Evolutionary conservation across 2,797 vertebrate genomes (phyloP), one percentile per base, ranked within the genome.

Genomic region (Sebastolobus altivelis): DNA sequence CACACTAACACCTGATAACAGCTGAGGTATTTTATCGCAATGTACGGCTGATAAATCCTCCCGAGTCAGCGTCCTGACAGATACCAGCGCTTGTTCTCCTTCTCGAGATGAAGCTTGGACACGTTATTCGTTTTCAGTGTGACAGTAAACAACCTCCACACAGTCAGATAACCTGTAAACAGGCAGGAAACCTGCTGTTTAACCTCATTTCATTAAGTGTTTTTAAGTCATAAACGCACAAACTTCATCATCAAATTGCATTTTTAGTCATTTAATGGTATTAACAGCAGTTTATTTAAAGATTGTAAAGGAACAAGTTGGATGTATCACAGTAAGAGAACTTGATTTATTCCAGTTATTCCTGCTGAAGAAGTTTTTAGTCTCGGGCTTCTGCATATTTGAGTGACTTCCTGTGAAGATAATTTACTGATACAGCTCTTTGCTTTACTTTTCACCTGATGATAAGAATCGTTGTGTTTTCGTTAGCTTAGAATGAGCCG

Each of bases 81-180:
- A 65, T 49, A 37, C 25, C 43, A 70, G 70, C 8, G 4, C 3
- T 27, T 9, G n/a, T 22, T 62, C 22, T 38, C 35, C 14, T 5
- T 10, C 11, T 49, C 18, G 5, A 40, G 56, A 68, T 29, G n/a
- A 75, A 14, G 22, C 33, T 16, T 16, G 63, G 20, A 49, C 46
- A 20, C 20, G 7, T 20, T 43, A 52, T 63, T 79, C 38, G 37
- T 59, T 55, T 52, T 71, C 37, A 40, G n/a, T 4, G 38, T 59
- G 38, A 79, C 22, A 43, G 16, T 49, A 40, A n/a, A 70, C 75
- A 60, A 5, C 74, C 71, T 71, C 18, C 14, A 46, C 60, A 62
- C 18, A 49, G 16, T 11, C 14, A 68, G 22, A 52, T 49, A 8
- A 27, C 12, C 55, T 27, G 22, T 58, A 20, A 20, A 49, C 8